Conservation (phyloP, 2,113 vertebrate species). For the Syrrhaptes paradoxus region DNA sequence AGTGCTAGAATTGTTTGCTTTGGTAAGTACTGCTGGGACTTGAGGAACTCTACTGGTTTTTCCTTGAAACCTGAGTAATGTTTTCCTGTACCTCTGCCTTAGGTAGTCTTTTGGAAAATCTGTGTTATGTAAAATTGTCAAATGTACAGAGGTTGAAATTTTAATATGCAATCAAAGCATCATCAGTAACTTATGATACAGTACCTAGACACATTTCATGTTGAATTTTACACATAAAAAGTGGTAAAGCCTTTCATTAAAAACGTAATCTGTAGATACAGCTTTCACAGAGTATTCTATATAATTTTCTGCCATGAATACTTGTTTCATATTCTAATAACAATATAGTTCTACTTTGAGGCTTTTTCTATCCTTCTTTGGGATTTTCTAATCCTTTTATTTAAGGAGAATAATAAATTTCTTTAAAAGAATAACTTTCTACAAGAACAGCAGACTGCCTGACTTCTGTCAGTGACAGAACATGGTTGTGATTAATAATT, state of each 20-base stretch:
- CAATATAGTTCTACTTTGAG: not conserved
- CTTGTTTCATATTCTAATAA: not conserved
- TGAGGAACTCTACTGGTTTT: not conserved
- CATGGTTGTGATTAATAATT: not conserved
- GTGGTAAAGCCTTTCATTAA: not conserved
- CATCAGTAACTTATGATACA: not conserved
- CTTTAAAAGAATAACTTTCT: not conserved
- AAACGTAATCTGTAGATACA: not conserved
- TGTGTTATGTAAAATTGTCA: not conserved
- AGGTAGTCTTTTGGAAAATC: not conserved
- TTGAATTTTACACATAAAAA: not conserved
- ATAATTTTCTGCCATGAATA: not conserved
- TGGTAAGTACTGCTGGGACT: constrained; percentile 38
- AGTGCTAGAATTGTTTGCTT: constrained; percentile 27
- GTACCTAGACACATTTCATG: not conserved
- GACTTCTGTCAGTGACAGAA: not conserved
- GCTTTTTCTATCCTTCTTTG: not conserved
- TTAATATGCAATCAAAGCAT: not conserved
- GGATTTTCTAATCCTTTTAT: not conserved
- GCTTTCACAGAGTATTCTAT: not conserved
- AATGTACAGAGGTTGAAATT: not conserved
- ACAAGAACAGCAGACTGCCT: not conserved
- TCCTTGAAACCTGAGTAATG: not conserved
- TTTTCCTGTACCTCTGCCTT: not conserved
- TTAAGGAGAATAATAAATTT: not conserved